Evolutionary conservation across 2,797 vertebrate species (phyloP).

Genomic region (Atherinosoma microstoma): DNA sequence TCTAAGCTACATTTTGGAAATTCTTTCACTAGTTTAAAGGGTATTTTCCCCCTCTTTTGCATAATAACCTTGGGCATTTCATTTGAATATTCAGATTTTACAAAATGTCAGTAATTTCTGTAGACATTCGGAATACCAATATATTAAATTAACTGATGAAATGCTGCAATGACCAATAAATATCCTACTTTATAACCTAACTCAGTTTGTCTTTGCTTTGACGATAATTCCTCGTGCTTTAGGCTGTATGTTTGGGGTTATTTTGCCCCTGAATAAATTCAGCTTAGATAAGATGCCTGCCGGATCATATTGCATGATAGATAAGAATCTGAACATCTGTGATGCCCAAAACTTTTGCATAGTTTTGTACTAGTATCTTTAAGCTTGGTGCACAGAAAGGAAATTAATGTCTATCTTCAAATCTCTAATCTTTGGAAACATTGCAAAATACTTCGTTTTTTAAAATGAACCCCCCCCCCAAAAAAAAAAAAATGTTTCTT

Average conservation of each 20-base stretch:
- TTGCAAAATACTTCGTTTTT: constrained; percentile 6
- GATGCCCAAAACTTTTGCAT: not conserved
- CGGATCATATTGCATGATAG: constrained; percentile 1
- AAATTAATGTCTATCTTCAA: not conserved
- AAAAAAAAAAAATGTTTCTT: not conserved
- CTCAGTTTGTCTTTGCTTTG: not conserved
- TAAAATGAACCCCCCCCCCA: not conserved
- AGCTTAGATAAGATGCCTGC: not conserved
- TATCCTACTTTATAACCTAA: too few species aligned
- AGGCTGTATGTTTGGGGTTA: not conserved
- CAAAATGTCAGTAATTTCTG: not conserved
- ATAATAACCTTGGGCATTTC: too few species aligned
- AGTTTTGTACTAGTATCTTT: not conserved
- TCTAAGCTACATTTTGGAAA: too few species aligned
- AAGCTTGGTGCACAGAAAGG: not conserved
- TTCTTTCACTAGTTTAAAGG: too few species aligned
- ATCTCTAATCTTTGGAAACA: not conserved
- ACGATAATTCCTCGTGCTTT: not conserved
- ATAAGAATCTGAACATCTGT: not conserved
- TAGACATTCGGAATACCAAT: not conserved
- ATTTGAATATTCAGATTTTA: too few species aligned
- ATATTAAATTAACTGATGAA: not conserved
- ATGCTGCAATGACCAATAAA: too few species aligned
- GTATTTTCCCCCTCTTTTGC: too few species aligned
- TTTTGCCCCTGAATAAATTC: not conserved